These are phyloP conservation scores for Amblyjoppa proteus DNA, from an alignment of 2,888 invertebrate genomes.

Conservation along the genomic window DNA sequence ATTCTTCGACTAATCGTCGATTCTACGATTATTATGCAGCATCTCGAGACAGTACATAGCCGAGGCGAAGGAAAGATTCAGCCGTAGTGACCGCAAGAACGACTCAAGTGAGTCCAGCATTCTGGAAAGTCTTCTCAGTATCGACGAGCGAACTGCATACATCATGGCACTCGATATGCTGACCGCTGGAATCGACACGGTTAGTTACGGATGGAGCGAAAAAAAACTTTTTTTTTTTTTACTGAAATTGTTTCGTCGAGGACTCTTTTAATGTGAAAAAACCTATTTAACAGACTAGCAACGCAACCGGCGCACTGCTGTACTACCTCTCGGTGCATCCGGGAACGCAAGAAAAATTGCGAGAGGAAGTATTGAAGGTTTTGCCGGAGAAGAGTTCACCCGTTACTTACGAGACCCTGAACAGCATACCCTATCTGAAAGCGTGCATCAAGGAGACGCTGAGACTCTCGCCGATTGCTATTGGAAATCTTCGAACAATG, in stretches of 20 bases:
- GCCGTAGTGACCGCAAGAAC: conserved; percentile 83
- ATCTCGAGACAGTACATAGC: conserved; percentile 82
- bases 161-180: conserved; percentile 91
- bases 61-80: conserved; percentile 79
- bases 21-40: conserved; percentile 65
- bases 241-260: background rate
- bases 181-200: conserved; percentile 90
- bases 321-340: conserved; percentile 88
- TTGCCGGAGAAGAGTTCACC: conserved; percentile 83
- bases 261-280: background rate
- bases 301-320: conserved; percentile 86
- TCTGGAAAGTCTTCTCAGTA: conserved; percentile 88
- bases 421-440: conserved; percentile 87
- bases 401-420: conserved; percentile 84
- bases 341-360: conserved; percentile 88
- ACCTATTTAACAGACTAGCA: conserved; percentile 85
- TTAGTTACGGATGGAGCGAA: conserved; percentile 82
- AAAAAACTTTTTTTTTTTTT: background rate
- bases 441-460: conserved; percentile 91
- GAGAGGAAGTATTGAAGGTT: conserved; percentile 86
- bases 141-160: conserved; percentile 88
- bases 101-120: conserved; percentile 87
- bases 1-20: background rate
- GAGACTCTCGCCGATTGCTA: conserved; percentile 88
- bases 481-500: conserved; percentile 87